Conservation (phyloP, 2,888 invertebrate species). For the Himalopsyche kuldschensis region DNA sequence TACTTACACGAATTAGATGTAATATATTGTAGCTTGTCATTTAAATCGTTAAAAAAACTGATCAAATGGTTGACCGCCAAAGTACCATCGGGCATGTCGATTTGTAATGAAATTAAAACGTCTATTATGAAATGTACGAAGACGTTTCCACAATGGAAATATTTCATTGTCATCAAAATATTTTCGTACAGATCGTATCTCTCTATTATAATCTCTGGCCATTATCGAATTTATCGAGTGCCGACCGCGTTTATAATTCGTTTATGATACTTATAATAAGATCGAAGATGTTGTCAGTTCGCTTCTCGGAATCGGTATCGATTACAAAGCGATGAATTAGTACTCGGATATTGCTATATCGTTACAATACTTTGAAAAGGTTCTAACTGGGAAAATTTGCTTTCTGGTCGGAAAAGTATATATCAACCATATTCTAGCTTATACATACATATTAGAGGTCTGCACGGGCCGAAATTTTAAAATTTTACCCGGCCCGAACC, state of each 20-base stretch:
- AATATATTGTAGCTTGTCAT: too few species aligned
- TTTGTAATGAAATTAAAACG: neutral
- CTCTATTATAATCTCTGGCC: neutral
- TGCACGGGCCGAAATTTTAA: too few species aligned
- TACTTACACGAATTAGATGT: too few species aligned
- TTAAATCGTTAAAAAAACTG: too few species aligned
- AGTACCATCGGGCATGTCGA: neutral
- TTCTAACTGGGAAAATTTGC: too few species aligned
- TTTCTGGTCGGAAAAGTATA: too few species aligned
- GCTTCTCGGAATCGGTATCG: neutral
- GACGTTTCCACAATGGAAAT: neutral
- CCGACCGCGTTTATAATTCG: neutral
- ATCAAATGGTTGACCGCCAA: too few species aligned
- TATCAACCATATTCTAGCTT: too few species aligned
- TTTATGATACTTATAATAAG: neutral
- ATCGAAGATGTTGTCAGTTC: neutral
- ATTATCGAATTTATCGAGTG: neutral
- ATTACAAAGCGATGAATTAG: neutral
- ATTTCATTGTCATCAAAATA: neutral
- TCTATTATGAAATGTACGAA: neutral
- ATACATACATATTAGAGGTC: too few species aligned
- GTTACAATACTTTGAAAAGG: too few species aligned
- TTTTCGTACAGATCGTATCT: neutral
- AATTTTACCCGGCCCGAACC: too few species aligned
- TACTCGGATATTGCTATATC: neutral